phyloP scores from a whole-genome alignment of 53 echinoderm and acorn worm genomes.

The Luidia sarsii region DNA sequence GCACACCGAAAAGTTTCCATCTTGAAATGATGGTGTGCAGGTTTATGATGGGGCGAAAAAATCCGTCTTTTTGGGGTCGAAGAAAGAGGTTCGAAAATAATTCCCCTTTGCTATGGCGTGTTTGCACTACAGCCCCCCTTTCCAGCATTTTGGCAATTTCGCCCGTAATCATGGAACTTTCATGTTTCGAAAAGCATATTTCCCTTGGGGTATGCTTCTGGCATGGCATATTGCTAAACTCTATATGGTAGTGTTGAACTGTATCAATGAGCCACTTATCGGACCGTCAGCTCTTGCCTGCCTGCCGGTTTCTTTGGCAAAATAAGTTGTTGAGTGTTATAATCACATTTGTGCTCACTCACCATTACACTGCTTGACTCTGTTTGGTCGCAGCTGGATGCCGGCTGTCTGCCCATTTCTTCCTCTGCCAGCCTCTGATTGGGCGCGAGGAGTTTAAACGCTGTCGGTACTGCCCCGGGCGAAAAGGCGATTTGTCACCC shows the following conservation, averaged over 20 bases:
- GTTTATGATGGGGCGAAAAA: slow-evolving; percentile 30
- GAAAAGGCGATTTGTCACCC: not conserved
- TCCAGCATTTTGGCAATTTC: slow-evolving; percentile 29
- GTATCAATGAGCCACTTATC: slow-evolving; percentile 17
- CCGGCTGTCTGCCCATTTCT: not conserved
- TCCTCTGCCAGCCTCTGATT: not conserved
- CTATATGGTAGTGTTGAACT: slow-evolving; percentile 27
- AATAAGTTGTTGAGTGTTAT: too few relatives aligned
- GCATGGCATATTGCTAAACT: slow-evolving; percentile 2
- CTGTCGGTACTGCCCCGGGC: not conserved
- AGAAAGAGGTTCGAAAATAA: slow-evolving; percentile 49
- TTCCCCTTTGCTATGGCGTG: not conserved
- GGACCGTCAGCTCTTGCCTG: not conserved
- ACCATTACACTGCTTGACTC: not conserved
- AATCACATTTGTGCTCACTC: too few relatives aligned
- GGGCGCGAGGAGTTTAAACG: not conserved
- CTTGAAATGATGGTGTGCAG: slow-evolving; percentile 54
- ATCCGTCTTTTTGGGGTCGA: slow-evolving; percentile 51
- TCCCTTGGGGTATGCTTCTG: not conserved
- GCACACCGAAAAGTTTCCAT: slow-evolving; percentile 54
- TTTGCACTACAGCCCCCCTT: not conserved
- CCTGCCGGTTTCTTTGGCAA: not conserved
- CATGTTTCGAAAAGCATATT: not conserved
- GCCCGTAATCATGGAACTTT: not conserved
- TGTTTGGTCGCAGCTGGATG: not conserved